Evolutionary conservation across 1,140 invertebrate species (phyloP).

Genomic region (Drosophila fuyamai): DNA sequence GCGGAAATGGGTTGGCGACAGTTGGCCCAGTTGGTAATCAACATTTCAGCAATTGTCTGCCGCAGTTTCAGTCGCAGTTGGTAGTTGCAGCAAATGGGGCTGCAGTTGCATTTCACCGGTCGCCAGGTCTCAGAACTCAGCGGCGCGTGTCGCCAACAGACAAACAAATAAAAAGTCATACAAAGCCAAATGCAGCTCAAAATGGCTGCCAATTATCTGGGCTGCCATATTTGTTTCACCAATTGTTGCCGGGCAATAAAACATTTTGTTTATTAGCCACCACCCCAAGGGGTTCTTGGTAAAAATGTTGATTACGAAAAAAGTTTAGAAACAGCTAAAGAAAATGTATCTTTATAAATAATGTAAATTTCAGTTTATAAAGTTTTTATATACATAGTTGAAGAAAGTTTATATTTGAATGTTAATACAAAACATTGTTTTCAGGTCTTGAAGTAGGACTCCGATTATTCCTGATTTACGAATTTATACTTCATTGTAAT

Average conservation of each 20-base stretch:
- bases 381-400: too few species aligned
- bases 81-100: constrained; percentile 17
- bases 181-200: constrained; percentile 57
- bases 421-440: too few species aligned
- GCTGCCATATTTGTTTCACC: constrained; percentile 71
- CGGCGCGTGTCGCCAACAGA: constrained; percentile 64
- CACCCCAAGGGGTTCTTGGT: constrained; percentile 8
- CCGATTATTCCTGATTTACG: too few species aligned
- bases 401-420: too few species aligned
- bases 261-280: constrained; percentile 73
- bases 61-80: constrained; percentile 11
- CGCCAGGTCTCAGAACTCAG: constrained; percentile 27
- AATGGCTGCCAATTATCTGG: constrained; percentile 77
- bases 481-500: too few species aligned
- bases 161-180: constrained; percentile 40
- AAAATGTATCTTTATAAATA: too few species aligned
- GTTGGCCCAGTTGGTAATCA: constrained; percentile 62
- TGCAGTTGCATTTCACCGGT: constrained; percentile 29
- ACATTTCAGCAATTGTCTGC: constrained; percentile 75
- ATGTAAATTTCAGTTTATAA: background rate
- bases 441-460: too few species aligned
- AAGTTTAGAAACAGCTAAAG: too few species aligned
- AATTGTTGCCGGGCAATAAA: constrained; percentile 73
- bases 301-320: background rate
- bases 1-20: constrained; percentile 55